These are phyloP conservation scores for Oncorhynchus tshawytscha DNA, from an alignment of 2,113 vertebrate genomes.

Conservation along the genomic window DNA sequence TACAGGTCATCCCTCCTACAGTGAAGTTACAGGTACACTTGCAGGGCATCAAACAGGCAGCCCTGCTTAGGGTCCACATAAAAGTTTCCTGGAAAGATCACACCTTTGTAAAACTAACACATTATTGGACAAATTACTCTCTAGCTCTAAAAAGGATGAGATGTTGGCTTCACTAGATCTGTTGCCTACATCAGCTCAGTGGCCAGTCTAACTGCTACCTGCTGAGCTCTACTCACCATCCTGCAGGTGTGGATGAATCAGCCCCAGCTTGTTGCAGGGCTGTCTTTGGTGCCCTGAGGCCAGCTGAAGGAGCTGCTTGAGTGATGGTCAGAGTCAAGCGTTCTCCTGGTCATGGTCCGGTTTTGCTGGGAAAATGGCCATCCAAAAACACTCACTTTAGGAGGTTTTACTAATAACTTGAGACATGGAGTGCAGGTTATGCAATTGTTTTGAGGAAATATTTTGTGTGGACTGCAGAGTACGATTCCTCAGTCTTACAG, in stretches of 20 bases:
- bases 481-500: too few species aligned
- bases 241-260: conserved; percentile 59
- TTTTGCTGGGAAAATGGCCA: conserved; percentile 21
- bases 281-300: conserved; percentile 62
- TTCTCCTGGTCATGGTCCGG: conserved; percentile 15
- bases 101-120: not conserved
- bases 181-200: not conserved
- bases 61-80: conserved; percentile 78
- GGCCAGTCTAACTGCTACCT: not conserved
- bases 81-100: conserved; percentile 65
- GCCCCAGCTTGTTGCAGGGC: conserved; percentile 69
- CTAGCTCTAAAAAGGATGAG: too few species aligned
- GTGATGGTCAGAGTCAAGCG: conserved; percentile 18
- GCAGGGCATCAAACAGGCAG: conserved; percentile 69
- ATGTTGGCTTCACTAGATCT: too few species aligned
- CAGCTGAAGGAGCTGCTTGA: conserved; percentile 31
- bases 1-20: conserved; percentile 73
- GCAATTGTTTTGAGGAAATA: too few species aligned
- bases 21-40: conserved; percentile 76
- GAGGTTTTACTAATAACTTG: too few species aligned
- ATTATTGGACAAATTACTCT: too few species aligned
- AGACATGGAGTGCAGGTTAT: too few species aligned
- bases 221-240: conserved; percentile 58
- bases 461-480: too few species aligned
- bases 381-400: not conserved